Percentiles rank a stretch among this genome's conserved stretches.
Evolutionary conservation across 2,113 vertebrate species (phyloP).

Genomic region (human (Homo sapiens)): DNA sequence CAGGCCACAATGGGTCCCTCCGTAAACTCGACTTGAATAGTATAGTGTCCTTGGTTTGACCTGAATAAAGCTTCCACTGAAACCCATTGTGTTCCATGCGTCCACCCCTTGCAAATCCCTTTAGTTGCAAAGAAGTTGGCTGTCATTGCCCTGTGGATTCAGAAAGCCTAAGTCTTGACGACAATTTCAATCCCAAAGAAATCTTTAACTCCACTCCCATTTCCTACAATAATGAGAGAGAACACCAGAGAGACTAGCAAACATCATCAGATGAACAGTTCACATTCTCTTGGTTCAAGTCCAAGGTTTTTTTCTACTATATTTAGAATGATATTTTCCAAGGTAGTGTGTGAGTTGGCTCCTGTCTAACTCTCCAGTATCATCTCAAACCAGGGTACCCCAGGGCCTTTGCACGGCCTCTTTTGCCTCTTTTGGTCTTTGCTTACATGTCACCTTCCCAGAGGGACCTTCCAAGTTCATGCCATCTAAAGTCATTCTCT

Average conservation of each 20-base stretch:
- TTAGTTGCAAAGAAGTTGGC: background rate
- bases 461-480: background rate
- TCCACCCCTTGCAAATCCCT: no score
- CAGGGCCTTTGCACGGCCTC: background rate
- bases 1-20: accelerated
- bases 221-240: background rate
- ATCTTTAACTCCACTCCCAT: no score
- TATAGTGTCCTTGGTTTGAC: background rate
- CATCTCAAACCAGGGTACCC: background rate
- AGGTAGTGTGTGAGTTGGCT: no score
- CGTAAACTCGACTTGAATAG: background rate
- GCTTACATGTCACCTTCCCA: background rate
- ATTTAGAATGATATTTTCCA: background rate
- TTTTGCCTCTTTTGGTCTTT: background rate
- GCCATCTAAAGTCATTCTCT: background rate
- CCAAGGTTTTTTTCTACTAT: background rate
- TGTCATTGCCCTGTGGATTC: background rate
- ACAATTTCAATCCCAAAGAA: background rate
- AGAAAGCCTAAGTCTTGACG: background rate
- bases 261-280: background rate
- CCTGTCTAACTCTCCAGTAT: no score
- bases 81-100: background rate
- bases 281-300: background rate
- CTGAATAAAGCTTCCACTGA: background rate
- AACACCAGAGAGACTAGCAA: background rate